Base-by-base conservation (phyloP, 1,140 invertebrate species). In the Megalopta genalis region DNA sequence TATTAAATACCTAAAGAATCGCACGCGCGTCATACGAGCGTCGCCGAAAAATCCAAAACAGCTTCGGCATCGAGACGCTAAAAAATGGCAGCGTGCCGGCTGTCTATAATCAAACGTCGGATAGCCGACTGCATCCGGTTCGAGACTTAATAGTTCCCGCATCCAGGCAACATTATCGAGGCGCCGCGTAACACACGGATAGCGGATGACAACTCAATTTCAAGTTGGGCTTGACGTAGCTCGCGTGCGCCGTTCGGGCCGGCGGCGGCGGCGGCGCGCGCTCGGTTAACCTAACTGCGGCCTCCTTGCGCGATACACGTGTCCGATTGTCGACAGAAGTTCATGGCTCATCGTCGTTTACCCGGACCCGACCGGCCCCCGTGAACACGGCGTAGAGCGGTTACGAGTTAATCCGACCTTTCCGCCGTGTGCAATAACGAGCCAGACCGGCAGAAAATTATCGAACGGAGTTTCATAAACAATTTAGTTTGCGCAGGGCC, bases 141-240 rank as follows among this genome's bases (percentile, higher is more conserved):
- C 87, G 81, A 81, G 83, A 81, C 84, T 84, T 89, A 91, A 91
- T 90, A 88, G 90, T 89, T 90, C 91, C 89, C 86, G 87, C 86
- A 88, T 90, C 87, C 82, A 83, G 80, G 21, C 78, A 80, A 82
- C 83, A 89, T 91, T 89, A 90, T 91, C 90, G 89, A 91, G 87
- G 88, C 88, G 89, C 87, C 57, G 65, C 90, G 87, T 90, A 91
- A 93, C 90, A 93, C 90, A 91, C 89, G 66, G 78, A 89, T n/a
- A 93, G 89, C 91, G 87, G 90, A 92, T 92, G 90, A 92, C 91
- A 93, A 93, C 92, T 93, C 90, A 93, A 92, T 93, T 93, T 92
- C 87, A 92, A 92, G 88, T 93, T 91, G 87, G 88, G 85, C 83
- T 88, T 89, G 89, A 91, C 89, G 89, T 91, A 88, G 84, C 86